Evolutionary conservation across 1,140 invertebrate species (phyloP).

Genomic region (Matsumurasca onukii): DNA sequence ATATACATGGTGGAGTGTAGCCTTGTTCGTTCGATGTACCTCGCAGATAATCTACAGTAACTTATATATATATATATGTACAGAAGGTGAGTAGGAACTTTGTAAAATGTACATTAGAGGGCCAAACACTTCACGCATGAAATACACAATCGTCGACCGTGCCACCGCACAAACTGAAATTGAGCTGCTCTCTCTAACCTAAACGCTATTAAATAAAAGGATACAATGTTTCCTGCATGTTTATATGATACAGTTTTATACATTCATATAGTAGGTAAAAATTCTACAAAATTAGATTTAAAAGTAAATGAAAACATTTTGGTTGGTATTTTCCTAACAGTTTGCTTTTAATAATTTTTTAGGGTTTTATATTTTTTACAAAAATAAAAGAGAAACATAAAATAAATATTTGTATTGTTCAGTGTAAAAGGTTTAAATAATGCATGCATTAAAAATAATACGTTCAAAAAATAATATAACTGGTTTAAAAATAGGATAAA

Average conservation of each 20-base stretch:
- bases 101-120: background rate
- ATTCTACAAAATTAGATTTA: background rate
- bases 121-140: background rate
- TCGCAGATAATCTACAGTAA: background rate
- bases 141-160: background rate
- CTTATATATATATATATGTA: background rate
- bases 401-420: too few species aligned
- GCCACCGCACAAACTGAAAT: background rate
- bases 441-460: too few species aligned
- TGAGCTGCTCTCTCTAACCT: background rate
- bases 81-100: conserved; percentile 14
- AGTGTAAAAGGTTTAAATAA: too few species aligned
- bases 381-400: too few species aligned
- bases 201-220: too few species aligned
- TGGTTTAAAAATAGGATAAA: too few species aligned
- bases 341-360: too few species aligned
- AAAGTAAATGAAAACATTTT: background rate
- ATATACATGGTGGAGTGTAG: background rate
- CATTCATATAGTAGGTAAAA: background rate
- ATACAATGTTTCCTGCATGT: background rate
- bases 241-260: background rate
- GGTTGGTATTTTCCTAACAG: too few species aligned
- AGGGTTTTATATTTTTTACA: too few species aligned
- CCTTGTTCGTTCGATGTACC: background rate
- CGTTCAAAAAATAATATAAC: too few species aligned